These are phyloP conservation scores for Euproctis similis DNA, from an alignment of 2,888 invertebrate genomes.

Conservation along the genomic window DNA sequence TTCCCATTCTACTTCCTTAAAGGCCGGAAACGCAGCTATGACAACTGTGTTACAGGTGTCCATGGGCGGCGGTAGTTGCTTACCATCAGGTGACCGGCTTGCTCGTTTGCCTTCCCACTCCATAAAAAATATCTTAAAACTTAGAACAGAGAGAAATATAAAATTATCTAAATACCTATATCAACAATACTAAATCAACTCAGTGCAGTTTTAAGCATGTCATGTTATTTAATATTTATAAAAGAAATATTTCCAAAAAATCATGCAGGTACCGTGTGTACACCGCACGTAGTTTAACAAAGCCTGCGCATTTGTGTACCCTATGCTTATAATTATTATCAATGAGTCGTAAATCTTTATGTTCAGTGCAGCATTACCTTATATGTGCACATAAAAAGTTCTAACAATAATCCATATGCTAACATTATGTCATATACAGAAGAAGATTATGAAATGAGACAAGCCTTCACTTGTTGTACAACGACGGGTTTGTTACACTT, in stretches of 20 bases:
- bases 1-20: no score
- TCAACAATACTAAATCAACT: no score
- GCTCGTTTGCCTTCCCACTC: no score
- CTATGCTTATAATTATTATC: conserved; percentile 38
- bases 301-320: conserved; percentile 33
- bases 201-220: no score
- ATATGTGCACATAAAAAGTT: conserved; percentile 33
- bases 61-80: no score
- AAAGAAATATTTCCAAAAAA: conserved; percentile 40
- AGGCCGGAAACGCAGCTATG: no score
- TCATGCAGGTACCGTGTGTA: conserved; percentile 31
- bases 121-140: no score
- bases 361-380: conserved; percentile 32
- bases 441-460: conserved; percentile 26
- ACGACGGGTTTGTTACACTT: conserved; percentile 13
- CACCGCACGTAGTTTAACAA: conserved; percentile 22
- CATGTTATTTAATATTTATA: no score
- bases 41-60: no score
- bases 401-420: conserved; percentile 32
- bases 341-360: conserved; percentile 37
- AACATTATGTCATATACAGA: conserved; percentile 35
- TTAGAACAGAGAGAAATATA: no score
- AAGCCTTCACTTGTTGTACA: conserved; percentile 15
- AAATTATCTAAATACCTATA: no score
- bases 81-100: no score